Conservation (phyloP, 1,140 invertebrate species). For the silkworm (Bombyx mori) region ASM3026992v2 NC_085118.1:11109501-11110000, state of each 20-base stretch:
- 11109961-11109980: constrained; percentile 14
- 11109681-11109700: constrained; percentile 34
- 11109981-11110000: constrained; percentile 30
- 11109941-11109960: constrained; percentile 29
- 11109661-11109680: constrained; percentile 51
- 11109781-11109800: constrained; percentile 32
- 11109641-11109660: constrained; percentile 36
- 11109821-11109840: constrained; percentile 9
- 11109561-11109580: constrained; percentile 35
- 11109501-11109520: background rate
- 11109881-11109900: constrained; percentile 31
- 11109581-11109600: constrained; percentile 27
- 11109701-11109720: constrained; percentile 39
- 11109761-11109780: constrained; percentile 26
- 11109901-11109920: constrained; percentile 30
- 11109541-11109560: constrained; percentile 32
- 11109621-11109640: constrained; percentile 35
- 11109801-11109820: constrained; percentile 40
- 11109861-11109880: constrained; percentile 39
- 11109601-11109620: constrained; percentile 21
- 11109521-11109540: constrained; percentile 34
- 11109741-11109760: constrained; percentile 26
- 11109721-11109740: constrained; percentile 32
- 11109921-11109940: constrained; percentile 25
- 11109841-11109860: constrained; percentile 21